Conservation (phyloP, 2,113 vertebrate species). For the Mionectes macconnelli region DNA sequence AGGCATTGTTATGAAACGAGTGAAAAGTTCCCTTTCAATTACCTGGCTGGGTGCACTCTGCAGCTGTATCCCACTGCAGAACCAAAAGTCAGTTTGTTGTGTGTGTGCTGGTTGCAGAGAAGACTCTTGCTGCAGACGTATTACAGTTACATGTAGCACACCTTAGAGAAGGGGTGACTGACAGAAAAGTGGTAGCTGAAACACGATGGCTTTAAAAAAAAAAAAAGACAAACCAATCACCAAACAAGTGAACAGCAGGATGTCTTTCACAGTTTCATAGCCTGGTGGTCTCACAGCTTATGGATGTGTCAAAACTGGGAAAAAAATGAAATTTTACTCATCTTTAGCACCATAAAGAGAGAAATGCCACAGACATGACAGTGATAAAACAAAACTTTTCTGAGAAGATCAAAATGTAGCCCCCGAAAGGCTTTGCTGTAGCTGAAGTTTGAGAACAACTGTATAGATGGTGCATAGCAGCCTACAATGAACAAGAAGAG, state of each 20-base stretch:
- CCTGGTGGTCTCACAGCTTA: neutral
- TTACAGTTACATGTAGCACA: neutral
- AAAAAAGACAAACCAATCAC: neutral
- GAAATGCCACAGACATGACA: neutral
- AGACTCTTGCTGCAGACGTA: neutral
- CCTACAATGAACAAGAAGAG: neutral
- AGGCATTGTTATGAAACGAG: neutral
- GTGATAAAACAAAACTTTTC: neutral
- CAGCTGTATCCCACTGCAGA: neutral
- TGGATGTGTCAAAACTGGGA: neutral
- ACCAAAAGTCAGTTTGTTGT: neutral
- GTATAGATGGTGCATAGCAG: neutral
- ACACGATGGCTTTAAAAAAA: neutral
- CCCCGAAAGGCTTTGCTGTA: neutral
- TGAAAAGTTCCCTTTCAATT: neutral
- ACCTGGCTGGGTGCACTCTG: neutral
- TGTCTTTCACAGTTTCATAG: neutral
- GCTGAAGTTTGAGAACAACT: neutral
- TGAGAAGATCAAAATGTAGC: neutral
- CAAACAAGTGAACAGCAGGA: neutral
- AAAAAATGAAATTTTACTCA: neutral
- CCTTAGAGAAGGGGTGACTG: neutral
- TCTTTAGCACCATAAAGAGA: neutral
- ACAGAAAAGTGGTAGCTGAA: neutral
- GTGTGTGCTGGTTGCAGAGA: neutral